phyloP scores from a whole-genome alignment of 2,797 vertebrate genomes.

The Neosilurus mollespiculum region DNA sequence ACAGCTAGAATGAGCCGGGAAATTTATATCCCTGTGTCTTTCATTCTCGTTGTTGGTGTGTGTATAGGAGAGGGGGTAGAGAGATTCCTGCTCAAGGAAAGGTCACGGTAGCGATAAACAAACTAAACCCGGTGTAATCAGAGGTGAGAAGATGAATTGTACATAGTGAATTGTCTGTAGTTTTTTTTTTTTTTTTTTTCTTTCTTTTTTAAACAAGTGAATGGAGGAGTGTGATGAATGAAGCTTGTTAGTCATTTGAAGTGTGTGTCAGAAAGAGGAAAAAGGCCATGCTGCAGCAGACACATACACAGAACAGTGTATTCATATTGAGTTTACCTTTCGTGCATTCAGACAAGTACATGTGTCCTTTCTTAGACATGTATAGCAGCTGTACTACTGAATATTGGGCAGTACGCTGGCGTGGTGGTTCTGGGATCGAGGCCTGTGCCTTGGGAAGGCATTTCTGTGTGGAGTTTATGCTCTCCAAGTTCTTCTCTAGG shows the following conservation, averaged over 20 bases:
- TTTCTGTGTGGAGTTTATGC: too few relatives aligned
- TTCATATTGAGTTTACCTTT: neutral
- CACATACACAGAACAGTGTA: neutral
- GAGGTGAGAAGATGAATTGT: conserved; percentile 16
- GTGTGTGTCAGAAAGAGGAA: conserved; percentile 3
- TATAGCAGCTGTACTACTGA: too few relatives aligned
- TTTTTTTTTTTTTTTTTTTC: neutral
- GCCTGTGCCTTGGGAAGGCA: too few relatives aligned
- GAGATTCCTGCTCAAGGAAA: conserved; percentile 24
- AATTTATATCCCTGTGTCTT: conserved; percentile 69
- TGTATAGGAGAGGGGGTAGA: conserved; percentile 17
- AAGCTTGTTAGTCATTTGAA: conserved; percentile 17
- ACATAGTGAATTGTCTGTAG: conserved; percentile 15
- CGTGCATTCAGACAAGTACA: neutral
- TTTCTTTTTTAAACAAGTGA: neutral
- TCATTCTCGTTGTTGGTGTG: neutral
- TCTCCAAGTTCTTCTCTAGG: too few relatives aligned
- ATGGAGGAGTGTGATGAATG: conserved; percentile 16
- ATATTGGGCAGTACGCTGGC: too few relatives aligned
- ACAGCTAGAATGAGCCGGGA: conserved; percentile 73
- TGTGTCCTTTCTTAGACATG: neutral
- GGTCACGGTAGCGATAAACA: conserved; percentile 31
- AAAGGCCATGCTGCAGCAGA: neutral
- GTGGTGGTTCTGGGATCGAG: too few relatives aligned
- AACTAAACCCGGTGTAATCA: conserved; percentile 23